A percentile compares a stretch with the other conserved stretches of the same genome.
phyloP scores from a whole-genome alignment of 2,113 vertebrate species.

The Sapayoa aenigma region DNA sequence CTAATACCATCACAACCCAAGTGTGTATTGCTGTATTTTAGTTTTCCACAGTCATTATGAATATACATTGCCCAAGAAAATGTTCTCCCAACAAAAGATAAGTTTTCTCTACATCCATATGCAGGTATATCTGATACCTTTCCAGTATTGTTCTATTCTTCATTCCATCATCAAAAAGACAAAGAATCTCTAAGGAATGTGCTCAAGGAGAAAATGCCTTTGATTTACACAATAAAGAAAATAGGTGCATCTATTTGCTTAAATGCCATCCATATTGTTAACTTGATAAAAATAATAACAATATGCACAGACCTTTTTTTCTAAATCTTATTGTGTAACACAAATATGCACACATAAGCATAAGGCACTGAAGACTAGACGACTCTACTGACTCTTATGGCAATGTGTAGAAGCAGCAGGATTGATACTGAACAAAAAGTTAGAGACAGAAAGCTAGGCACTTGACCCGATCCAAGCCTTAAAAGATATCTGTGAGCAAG shows the following conservation, averaged over 20 bases:
- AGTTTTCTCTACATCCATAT: background rate
- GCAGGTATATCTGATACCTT: background rate
- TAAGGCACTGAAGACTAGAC: background rate
- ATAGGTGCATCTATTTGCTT: background rate
- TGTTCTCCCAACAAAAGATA: background rate
- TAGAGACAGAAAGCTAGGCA: background rate
- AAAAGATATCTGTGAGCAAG: background rate
- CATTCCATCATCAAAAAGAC: background rate
- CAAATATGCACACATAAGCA: no score
- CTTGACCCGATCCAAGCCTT: background rate
- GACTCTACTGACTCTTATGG: background rate
- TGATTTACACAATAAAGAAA: background rate
- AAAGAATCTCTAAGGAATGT: background rate
- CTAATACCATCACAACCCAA: background rate
- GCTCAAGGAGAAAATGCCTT: background rate
- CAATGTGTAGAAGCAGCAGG: background rate
- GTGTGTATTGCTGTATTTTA: background rate
- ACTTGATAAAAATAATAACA: background rate
- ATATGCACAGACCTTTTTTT: background rate
- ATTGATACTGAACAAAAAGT: background rate
- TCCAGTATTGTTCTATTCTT: background rate
- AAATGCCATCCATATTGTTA: background rate
- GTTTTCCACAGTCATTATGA: background rate
- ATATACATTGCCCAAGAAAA: background rate
- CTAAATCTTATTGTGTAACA: background rate